Base-by-base conservation (phyloP, 2,888 invertebrate species). In the Scaptomyza caliginosa region DNA sequence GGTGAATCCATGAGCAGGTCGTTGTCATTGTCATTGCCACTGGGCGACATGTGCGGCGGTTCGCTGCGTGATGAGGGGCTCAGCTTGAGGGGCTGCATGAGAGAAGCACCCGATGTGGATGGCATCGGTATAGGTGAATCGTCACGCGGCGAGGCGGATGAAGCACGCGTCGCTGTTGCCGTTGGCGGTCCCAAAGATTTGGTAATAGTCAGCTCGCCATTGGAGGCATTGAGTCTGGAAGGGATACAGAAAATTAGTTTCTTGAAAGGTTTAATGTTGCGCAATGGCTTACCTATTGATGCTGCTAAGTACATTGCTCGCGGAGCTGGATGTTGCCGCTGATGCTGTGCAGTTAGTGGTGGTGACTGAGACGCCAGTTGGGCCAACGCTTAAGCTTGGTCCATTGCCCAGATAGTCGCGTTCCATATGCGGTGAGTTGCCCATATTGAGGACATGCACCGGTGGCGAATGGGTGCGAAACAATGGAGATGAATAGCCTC, bases 1-100 rank as follows among this genome's bases (percentile, higher is more conserved):
- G 96, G 96, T 54, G 96, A 96, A 92, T 96, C 96, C 88, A 95
- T 95, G 42, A 96, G 93, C 74, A 96, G 92, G 92, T 96, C 96
- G 40, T 90, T 89, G 39, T 83, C 87, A 2, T 93, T 93, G 70
- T 94, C 95, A 26, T 94, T 94, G 69, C 93, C 93, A 67, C 91
- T 92, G 13, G 93, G 93, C 36, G 95, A 94, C 40, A 94, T 92
- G 77, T 93, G 93, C 50, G 92, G 92, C 59, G 81, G 77, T 11
- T 84, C 83, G 39, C 83, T 85, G 23, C 92, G 64, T 28, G 89
- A 88, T 13, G 89, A 86, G 0, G 94, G 94, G 45, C 94, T 94
- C 89, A 94, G 91, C 89, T 94, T 94, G 88, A 94, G 93, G n/a
- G 90, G 83, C 76, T 89, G 90, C 85, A 88, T 86, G 91, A 86